These are phyloP conservation scores for Pygmarrhopalites habei DNA, from an alignment of 1,140 invertebrate species.

Conservation along the genomic window DNA sequence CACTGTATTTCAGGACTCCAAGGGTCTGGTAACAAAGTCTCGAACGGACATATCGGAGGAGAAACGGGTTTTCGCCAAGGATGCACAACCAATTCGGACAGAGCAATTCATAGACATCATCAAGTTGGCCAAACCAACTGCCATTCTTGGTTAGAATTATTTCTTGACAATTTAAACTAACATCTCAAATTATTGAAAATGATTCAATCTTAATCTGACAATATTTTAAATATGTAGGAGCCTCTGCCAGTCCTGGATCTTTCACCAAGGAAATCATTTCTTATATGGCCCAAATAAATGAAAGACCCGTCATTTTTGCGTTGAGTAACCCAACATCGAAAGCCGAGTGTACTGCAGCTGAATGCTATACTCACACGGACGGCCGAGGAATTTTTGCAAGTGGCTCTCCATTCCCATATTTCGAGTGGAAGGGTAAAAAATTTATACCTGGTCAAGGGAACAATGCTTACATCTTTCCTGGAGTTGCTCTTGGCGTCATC, in stretches of 20 bases:
- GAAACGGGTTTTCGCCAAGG: constrained; percentile 67
- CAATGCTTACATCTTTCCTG: constrained; percentile 62
- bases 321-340: constrained; percentile 93
- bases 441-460: constrained; percentile 88
- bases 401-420: constrained; percentile 83
- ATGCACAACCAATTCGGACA: constrained; percentile 58
- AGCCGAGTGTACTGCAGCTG: constrained; percentile 94
- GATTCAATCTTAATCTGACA: neutral
- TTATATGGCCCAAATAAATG: constrained; percentile 70
- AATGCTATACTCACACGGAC: constrained; percentile 77
- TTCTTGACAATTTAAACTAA: neutral
- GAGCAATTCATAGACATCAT: constrained; percentile 72
- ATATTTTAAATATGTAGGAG: constrained; percentile 50
- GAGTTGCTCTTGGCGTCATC: constrained; percentile 70
- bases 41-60: constrained; percentile 64
- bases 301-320: constrained; percentile 82
- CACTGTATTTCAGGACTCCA: too few relatives aligned
- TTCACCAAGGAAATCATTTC: constrained; percentile 78
- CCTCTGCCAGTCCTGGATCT: constrained; percentile 69
- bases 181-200: too few relatives aligned
- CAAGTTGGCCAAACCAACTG: constrained; percentile 66
- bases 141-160: constrained; percentile 68
- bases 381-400: constrained; percentile 81
- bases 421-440: constrained; percentile 66
- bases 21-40: constrained; percentile 71